Evolutionary conservation across 2,797 vertebrate species (phyloP), one percentile per base, ranked within the genome.

Genomic region (Lerista edwardsae): DNA sequence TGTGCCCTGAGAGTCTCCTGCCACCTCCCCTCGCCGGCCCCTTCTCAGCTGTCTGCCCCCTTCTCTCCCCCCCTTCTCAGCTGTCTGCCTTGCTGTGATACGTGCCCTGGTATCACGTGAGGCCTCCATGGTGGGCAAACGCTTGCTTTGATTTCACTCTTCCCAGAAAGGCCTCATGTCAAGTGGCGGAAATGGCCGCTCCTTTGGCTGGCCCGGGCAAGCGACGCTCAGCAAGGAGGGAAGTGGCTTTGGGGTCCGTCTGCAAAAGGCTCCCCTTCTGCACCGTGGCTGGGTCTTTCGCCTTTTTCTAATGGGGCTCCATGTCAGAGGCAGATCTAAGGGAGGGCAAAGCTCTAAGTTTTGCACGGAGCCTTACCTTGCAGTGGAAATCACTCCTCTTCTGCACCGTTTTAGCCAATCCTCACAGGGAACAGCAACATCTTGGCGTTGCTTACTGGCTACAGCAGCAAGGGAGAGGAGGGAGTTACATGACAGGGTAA

Each of bases 61-160:
- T n/a, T n/a, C n/a, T n/a, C n/a, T n/a, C 84, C 88, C 57, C 73
- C 84, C 75, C 87, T 89, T 75, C 59, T 15, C 31, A 27, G 77
- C 72, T 31, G 75, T 83, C 81, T 89, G 78, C 83, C 81, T 84
- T 84, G 79, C 65, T 3, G 79, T 85, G 91, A 92, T 75, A 84
- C 36, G 83, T 86, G 10, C 84, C 90, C n/a, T n/a, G n/a, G n/a
- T n/a, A n/a, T n/a, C n/a, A n/a, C n/a, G n/a, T n/a, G n/a, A n/a
- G n/a, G 85, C 88, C 90, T 88, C 89, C 90, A 84, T 69, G 84
- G 87, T 87, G 59, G 89, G 88, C 76, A 71, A 86, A 89, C 2
- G 3, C 81, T 15, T 57, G 7, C 80, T 91, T 93, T 89, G 84
- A 88, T 93, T 94, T 93, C 67, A 55, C 67, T 82, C 44, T 79